Evolutionary conservation across 2,888 invertebrate genomes (phyloP).

Genomic region (Augochlorella aurata): DNA sequence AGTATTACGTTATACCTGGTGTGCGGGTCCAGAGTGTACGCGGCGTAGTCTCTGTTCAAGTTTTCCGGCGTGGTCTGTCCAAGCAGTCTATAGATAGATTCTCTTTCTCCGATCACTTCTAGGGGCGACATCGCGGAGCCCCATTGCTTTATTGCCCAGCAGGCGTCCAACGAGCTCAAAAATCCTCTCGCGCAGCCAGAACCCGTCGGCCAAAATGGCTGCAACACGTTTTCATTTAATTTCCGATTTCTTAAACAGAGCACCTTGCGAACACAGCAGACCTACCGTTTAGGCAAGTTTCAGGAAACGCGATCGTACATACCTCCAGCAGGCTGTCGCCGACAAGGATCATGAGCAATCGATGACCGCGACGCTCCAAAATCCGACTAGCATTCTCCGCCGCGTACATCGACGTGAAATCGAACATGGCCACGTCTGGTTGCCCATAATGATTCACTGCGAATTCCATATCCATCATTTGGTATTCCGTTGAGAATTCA

Average conservation of each 20-base stretch:
- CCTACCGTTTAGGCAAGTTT: background rate
- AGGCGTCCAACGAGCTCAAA: conserved; percentile 96
- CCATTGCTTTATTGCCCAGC: conserved; percentile 96
- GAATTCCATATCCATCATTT: conserved; percentile 94
- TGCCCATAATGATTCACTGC: conserved; percentile 99
- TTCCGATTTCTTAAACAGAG: background rate
- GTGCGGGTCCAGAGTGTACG: conserved; percentile 93
- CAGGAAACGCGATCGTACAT: conserved; percentile 9
- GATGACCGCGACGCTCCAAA: conserved; percentile 88
- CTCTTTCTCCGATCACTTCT: conserved; percentile 95
- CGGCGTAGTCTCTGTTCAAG: conserved; percentile 93
- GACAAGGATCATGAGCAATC: conserved; percentile 93
- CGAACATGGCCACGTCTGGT: conserved; percentile 99
- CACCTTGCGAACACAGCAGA: background rate
- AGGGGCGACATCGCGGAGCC: conserved; percentile 88
- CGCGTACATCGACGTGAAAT: conserved; percentile 99
- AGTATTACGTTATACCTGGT: conserved; percentile 84
- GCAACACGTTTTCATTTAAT: conserved; percentile 56
- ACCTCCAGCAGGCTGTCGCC: conserved; percentile 98
- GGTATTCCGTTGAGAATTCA: conserved; percentile 94
- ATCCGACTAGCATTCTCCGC: conserved; percentile 97
- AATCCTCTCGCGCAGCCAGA: conserved; percentile 99
- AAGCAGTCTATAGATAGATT: conserved; percentile 93
- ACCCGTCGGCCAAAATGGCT: conserved; percentile 99
- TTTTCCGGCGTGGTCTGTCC: conserved; percentile 98